A percentile compares a stretch with the other conserved stretches of the same genome.
Conservation (phyloP, 2,888 invertebrate species). For the Lepidocyrtoides sp. region DNA sequence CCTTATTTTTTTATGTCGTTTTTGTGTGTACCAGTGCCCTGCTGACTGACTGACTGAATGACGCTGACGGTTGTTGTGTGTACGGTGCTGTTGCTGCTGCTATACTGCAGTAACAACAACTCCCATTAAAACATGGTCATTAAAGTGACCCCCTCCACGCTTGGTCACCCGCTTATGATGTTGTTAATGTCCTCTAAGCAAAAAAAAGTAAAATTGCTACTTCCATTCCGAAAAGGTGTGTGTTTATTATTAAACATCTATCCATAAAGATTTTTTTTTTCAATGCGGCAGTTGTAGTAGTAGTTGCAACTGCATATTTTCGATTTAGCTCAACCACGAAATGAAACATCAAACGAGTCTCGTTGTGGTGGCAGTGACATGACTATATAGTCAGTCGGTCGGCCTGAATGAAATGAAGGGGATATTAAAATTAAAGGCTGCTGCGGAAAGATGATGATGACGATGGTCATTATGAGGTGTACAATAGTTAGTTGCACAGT, state of each 20-base stretch:
- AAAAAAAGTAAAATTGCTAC: slow-evolving; percentile 30
- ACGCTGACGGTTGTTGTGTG: too few relatives aligned
- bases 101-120: not conserved
- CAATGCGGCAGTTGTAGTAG: not conserved
- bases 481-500: not conserved
- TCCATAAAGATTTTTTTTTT: slow-evolving; percentile 35
- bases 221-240: slow-evolving; percentile 30
- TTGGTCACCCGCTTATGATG: not conserved
- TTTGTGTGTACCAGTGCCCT: slow-evolving; percentile 23
- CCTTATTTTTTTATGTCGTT: slow-evolving; percentile 36
- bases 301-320: not conserved
- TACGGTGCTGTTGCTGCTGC: slow-evolving; percentile 3
- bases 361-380: too few relatives aligned
- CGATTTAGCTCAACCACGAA: not conserved
- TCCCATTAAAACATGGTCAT: slow-evolving; percentile 46
- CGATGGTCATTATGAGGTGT: not conserved
- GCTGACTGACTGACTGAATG: slow-evolving; percentile 31
- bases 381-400: too few relatives aligned
- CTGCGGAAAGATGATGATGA: not conserved
- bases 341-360: too few relatives aligned
- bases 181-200: not conserved
- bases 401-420: too few relatives aligned
- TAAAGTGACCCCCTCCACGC: slow-evolving; percentile 46
- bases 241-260: slow-evolving; percentile 45
- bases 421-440: too few relatives aligned